Base-by-base conservation (phyloP, 1,140 invertebrate genomes). In the Pseudomyrmex dendroicus region DNA sequence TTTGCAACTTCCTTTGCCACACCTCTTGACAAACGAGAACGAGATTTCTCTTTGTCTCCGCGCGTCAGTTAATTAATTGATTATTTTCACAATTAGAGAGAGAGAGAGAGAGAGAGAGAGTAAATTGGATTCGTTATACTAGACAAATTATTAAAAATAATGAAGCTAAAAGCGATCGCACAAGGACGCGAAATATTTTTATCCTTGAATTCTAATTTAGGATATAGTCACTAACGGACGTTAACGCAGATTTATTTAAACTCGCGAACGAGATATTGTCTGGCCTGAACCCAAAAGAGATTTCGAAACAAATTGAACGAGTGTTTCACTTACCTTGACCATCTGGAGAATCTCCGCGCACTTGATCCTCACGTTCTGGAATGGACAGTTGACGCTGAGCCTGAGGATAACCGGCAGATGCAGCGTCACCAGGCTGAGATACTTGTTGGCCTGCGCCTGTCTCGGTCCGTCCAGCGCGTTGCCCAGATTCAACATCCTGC, bases 361-460 rank as follows among this genome's bases (percentile, higher is more conserved):
- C 86, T 95, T 95, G 86, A 95, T 94, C 68, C 95, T 92, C 52
- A 96, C 95, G 85, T 95, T 95, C 76, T 94, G 91, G 77, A 95
- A 96, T 13, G 95, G 95, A 89, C 95, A 96, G 89, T 95, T 95
- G 73, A 95, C 93, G 67, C 95, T 95, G 68, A 96, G 93, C 83
- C 95, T 93, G 22, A 95, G 91, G 82, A 96, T 95, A 64, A 95
- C 95, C 12, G 95, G 95, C 84, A 96, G 92, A 91, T 95, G 95
- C 61, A 96, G 85, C 54, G 94, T 94, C 56, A 95, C 95, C 84
- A 95, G 90, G 68, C 94, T 95, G 64, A 95, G 89, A 76, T 95
- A 95, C 85, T 95, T 94, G 85, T 94, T 94, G 7, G 93, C 84
- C 54, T 92, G 92, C 0, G 91, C 94, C 22, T 92, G 93, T 10